Base-by-base conservation (phyloP, 2,113 vertebrate genomes). In the Vulpes ferrilata region DNA sequence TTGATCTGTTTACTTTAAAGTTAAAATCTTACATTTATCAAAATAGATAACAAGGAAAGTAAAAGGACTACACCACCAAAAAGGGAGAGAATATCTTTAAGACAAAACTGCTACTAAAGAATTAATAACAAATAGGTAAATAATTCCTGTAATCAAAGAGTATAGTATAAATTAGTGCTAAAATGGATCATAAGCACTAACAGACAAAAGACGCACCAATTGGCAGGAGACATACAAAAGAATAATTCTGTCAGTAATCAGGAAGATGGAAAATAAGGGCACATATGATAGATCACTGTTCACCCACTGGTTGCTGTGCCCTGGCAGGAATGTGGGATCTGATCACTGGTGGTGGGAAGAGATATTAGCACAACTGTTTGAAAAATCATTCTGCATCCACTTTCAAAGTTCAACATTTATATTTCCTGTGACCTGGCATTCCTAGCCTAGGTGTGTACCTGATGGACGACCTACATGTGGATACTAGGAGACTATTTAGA, bases 81-180 rank as follows among this genome's bases (percentile, higher is more conserved):
- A 65, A 38, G 57, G 43, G 16, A 57, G 23, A 81, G 69, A 27
- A 59, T 78, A 80, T 67, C 92, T 78, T 79, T 9, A 85, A 65
- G 43, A n/a, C 19, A 4, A 25, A 84, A 88, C 11, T 90, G 30
- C 30, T n/a, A 51, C 30, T n/a, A 51, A 83, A 64, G 17, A 69
- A 23, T 71, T 95, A 60, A 30, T 84, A 92, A 32, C 20, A 35
- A 60, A 32, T 69, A n/a, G 69, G 30, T 87, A 74, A 96, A 74
- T 57, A 93, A 67, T 38, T 60, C 30, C 32, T 93, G 11, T 85
- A 81, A 48, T 78, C 20, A 71, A 89, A 84, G 32, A 48, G 48
- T 88, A 60, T 2, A 82, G 22, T 93, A 81, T 11, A 86, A 1
- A 20, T 22, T 76, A 59, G 65, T 84, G 35, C 38, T 64, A n/a